Percentiles rank a stretch among this genome's conserved stretches.
phyloP scores from a whole-genome alignment of 2,113 vertebrate species.

The Numida meleagris region DNA sequence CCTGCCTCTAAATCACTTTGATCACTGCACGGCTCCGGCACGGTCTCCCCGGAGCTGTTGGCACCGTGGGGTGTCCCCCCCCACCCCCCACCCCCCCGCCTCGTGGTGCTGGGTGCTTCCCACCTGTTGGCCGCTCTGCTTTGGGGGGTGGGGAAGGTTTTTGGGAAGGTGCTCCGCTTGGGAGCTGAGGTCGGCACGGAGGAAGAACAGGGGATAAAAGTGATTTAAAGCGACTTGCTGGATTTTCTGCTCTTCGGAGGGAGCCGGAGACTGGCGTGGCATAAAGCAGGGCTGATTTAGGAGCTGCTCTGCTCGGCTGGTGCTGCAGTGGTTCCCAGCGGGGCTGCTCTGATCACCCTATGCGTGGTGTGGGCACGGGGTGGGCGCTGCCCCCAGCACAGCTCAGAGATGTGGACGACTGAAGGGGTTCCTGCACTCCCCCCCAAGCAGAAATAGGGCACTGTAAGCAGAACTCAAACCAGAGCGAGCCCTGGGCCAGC shows the following conservation, averaged over 20 bases:
- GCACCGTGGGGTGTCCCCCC: accelerated
- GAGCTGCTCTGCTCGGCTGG: neutral
- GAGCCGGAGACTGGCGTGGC: neutral
- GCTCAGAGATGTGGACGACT: neutral
- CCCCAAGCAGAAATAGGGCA: accelerated
- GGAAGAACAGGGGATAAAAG: neutral
- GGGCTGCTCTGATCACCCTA: neutral
- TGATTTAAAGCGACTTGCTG: neutral
- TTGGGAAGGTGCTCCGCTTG: neutral
- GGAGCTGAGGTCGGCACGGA: neutral
- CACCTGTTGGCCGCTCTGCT: neutral
- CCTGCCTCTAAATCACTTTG: neutral
- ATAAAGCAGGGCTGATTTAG: conserved; percentile 16
- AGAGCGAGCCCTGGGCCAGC: neutral
- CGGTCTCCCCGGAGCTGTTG: neutral
- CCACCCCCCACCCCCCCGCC: accelerated
- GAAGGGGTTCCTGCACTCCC: neutral
- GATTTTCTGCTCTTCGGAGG: neutral
- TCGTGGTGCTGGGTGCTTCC: accelerated
- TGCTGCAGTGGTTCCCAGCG: neutral
- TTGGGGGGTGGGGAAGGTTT: neutral
- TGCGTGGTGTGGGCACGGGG: neutral
- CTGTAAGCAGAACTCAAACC: accelerated
- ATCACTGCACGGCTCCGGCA: neutral
- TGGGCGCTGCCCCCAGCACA: neutral